A percentile compares a stretch with the other conserved stretches of the same genome.
Conservation (phyloP, 2,113 vertebrate genomes). For the Gymnocephalus cernua region DNA sequence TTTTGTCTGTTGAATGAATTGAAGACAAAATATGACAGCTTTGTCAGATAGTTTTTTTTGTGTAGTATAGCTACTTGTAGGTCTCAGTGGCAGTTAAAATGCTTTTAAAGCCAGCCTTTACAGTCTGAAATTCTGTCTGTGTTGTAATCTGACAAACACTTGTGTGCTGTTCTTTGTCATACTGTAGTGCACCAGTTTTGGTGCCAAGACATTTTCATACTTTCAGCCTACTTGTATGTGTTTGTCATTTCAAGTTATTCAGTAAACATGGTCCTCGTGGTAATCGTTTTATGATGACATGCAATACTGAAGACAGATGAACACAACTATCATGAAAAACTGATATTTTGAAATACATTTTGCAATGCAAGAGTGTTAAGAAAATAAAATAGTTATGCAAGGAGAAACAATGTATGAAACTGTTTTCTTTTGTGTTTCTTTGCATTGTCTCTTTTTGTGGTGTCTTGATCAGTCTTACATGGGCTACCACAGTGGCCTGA, state of each 20-base stretch:
- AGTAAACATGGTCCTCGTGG: background rate
- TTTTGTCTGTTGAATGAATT: conserved; percentile 22
- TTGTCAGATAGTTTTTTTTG: conserved; percentile 1
- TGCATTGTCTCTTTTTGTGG: background rate
- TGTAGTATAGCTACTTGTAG: conserved; percentile 15
- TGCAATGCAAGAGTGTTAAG: conserved; percentile 15
- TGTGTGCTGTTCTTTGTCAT: background rate
- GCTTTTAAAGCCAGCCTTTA: background rate
- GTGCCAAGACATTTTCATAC: background rate
- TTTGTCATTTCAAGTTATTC: conserved; percentile 28
- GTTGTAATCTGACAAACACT: background rate
- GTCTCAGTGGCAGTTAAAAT: background rate
- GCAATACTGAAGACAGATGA: conserved; percentile 13
- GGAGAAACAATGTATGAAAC: conserved; percentile 2
- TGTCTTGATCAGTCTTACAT: background rate
- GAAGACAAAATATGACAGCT: background rate
- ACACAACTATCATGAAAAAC: background rate
- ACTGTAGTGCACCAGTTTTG: background rate
- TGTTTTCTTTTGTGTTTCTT: background rate
- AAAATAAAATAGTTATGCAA: conserved; percentile 64
- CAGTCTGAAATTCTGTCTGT: background rate
- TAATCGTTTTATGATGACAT: conserved; percentile 3
- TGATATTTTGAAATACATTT: conserved; percentile 8
- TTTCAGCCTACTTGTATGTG: background rate
- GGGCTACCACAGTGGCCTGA: no score